Base-by-base conservation (phyloP, 1,140 invertebrate species). In the Aradophagus sp. region DNA sequence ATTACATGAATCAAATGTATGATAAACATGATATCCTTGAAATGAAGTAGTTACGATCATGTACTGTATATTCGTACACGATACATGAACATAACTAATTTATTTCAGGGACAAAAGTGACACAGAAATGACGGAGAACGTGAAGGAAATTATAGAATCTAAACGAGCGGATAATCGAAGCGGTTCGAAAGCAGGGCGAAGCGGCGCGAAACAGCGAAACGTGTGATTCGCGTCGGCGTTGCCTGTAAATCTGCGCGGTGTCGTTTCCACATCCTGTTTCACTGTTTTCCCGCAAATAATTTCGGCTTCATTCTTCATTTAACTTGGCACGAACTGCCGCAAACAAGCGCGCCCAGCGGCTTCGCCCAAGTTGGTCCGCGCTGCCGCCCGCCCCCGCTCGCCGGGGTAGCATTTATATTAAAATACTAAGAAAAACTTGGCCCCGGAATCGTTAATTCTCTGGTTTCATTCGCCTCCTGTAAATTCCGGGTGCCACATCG, bases 281-380 rank as follows among this genome's bases (percentile, higher is more conserved):
- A 83, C 80, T 83, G 82, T 85, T 86, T 85, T 84, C 80, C 79
- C 82, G 81, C 80, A 85, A 86, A 86, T 86, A 86, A 85, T 86
- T 85, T 84, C 79, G 83, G 83, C 82, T 86, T 85, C 83, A 86
- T 86, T 86, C 84, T 85, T 86, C 83, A 86, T 86, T 85, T 84
- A 82, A 80, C 81, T 83, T 85, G 83, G 84, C 82, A 85, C 84
- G 83, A 85, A 84, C 84, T 85, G 83, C 84, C 84, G 82, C 84
- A 84, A 86, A 85, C 84, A 85, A 85, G 76, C 81, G 77, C 61
- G 44, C 74, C 47, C 74, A 74, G 56, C 59, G 50, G 47, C 65
- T 66, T 73, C 71, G 58, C 63, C 67, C 68, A 72, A 68, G 73
- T 72, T 69, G 63, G 35, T 67, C 55, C 53, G 59, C 62, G 53